These are phyloP conservation scores for Channa argus DNA, from an alignment of 2,113 vertebrate species.

Conservation along the genomic window DNA sequence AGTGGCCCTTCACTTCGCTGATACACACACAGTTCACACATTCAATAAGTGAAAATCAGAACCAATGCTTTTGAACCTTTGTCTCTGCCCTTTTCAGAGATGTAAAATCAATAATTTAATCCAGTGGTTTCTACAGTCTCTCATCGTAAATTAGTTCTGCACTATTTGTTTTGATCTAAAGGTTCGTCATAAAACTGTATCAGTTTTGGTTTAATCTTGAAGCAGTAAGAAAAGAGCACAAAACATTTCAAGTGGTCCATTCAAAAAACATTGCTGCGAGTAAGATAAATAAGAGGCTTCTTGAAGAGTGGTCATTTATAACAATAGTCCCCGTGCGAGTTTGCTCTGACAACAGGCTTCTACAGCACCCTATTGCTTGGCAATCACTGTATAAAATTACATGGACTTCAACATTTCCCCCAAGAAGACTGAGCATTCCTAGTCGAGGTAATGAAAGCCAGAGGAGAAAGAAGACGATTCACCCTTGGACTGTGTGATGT, in stretches of 20 bases:
- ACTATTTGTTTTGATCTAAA: conserved; percentile 22
- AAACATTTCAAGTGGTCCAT: not conserved
- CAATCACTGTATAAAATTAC: conserved; percentile 52
- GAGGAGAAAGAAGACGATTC: conserved; percentile 62
- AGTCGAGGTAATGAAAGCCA: conserved; percentile 72
- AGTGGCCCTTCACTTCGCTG: too few species aligned
- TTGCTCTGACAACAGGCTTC: conserved; percentile 24
- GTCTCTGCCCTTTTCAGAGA: not conserved
- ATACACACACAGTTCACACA: not conserved
- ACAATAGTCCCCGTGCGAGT: conserved; percentile 24
- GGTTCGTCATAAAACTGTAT: conserved; percentile 9
- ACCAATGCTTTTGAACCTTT: not conserved
- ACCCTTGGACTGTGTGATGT: conserved; percentile 61
- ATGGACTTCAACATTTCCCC: conserved; percentile 39
- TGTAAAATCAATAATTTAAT: not conserved
- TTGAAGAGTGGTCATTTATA: conserved; percentile 14
- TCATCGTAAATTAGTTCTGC: conserved; percentile 18
- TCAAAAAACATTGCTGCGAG: not conserved
- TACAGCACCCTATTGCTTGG: conserved; percentile 48
- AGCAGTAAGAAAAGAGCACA: conserved; percentile 16
- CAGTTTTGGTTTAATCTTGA: conserved; percentile 19
- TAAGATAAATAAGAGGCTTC: not conserved
- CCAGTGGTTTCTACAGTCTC: conserved; percentile 25
- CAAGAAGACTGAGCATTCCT: conserved; percentile 34
- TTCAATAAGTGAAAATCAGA: not conserved